Evolutionary conservation across 2,797 vertebrate species (phyloP).

Genomic region (Brachymystax lenok): DNA sequence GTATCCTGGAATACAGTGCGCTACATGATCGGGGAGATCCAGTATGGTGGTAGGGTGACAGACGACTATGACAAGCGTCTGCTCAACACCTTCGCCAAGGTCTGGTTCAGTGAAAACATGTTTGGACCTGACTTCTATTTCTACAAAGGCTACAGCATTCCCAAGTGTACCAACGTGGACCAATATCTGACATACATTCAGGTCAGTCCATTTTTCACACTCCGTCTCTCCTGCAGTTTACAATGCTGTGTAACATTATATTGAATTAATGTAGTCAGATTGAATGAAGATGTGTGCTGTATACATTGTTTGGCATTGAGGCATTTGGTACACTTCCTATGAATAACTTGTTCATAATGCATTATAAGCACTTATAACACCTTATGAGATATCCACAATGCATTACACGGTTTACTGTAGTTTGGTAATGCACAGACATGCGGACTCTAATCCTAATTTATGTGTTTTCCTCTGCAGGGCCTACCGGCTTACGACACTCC

Average conservation of each 20-base stretch:
- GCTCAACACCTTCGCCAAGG: slow-evolving; percentile 90
- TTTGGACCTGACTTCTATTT: slow-evolving; percentile 87
- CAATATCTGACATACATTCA: slow-evolving; percentile 90
- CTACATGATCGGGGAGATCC: slow-evolving; percentile 98
- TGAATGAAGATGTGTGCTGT: neutral
- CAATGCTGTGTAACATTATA: neutral
- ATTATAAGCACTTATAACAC: neutral
- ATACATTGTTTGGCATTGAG: neutral
- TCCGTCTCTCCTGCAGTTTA: neutral
- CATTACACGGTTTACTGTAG: neutral
- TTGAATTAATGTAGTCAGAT: neutral
- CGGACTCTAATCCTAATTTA: neutral
- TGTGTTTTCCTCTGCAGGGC: slow-evolving; percentile 63
- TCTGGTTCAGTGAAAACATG: slow-evolving; percentile 94
- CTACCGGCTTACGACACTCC: slow-evolving; percentile 90
- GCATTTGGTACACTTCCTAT: neutral
- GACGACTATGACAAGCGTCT: slow-evolving; percentile 95
- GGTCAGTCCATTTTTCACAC: slow-evolving; percentile 69
- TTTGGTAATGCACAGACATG: neutral
- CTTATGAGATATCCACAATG: neutral
- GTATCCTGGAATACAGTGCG: slow-evolving; percentile 91
- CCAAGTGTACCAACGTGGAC: slow-evolving; percentile 83
- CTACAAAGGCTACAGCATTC: slow-evolving; percentile 90
- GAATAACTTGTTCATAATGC: neutral
- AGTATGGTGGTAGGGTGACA: slow-evolving; percentile 94